A percentile compares a stretch with the other conserved stretches of the same genome.
phyloP scores from a whole-genome alignment of 2,888 invertebrate genomes.

The Autographa pulchrina region DNA sequence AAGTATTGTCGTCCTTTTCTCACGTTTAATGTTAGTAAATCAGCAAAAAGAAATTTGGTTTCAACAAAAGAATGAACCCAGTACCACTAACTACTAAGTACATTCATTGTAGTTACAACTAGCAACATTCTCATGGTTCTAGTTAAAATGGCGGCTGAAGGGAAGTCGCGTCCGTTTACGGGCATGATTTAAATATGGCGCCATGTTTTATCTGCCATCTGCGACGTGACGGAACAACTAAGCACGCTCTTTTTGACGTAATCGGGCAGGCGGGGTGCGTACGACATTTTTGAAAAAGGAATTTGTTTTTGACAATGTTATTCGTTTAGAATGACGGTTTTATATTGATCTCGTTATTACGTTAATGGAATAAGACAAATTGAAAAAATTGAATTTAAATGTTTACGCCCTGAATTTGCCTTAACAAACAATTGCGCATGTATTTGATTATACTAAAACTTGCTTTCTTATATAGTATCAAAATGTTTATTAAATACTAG shows the following conservation, averaged over 20 bases:
- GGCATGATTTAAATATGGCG: conserved; percentile 83
- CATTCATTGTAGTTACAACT: conserved; percentile 37
- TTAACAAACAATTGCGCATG: no score
- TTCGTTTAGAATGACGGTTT: conserved; percentile 16
- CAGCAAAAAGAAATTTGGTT: background rate
- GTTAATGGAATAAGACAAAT: background rate
- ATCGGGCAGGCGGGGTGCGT: conserved; percentile 61
- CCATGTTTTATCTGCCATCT: conserved; percentile 84
- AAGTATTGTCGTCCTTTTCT: background rate
- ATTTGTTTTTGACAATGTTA: conserved; percentile 36
- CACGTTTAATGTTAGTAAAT: background rate
- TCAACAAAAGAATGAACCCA: background rate
- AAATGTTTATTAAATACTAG: no score
- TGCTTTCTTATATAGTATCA: no score
- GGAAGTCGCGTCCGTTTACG: conserved; percentile 72
- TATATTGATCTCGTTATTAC: conserved; percentile 16
- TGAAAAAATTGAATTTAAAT: background rate
- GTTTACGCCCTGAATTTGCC: no score
- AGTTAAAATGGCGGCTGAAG: conserved; percentile 63
- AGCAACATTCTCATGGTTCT: conserved; percentile 63
- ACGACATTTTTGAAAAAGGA: conserved; percentile 46
- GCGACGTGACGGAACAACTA: conserved; percentile 78
- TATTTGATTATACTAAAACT: no score
- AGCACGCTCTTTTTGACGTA: conserved; percentile 70
- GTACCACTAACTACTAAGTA: conserved; percentile 26